Conservation (phyloP, 2,113 vertebrate genomes). For the Psammodynastes pulverulentus region DNA sequence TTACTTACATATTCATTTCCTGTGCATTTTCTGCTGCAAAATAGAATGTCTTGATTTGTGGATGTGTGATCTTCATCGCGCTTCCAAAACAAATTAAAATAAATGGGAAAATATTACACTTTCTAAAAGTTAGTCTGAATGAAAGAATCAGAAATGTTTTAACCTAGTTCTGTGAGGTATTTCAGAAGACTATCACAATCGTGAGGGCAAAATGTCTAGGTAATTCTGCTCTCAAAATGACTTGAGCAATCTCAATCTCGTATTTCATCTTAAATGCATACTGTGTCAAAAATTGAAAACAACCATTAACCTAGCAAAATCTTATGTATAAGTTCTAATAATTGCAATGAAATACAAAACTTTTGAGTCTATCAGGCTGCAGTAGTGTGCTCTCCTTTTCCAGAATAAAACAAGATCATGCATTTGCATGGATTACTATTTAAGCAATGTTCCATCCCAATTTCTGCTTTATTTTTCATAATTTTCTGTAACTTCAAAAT, state of each 20-base stretch:
- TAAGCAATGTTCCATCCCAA: not conserved
- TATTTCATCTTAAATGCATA: not conserved
- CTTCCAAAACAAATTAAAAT: constrained; percentile 62
- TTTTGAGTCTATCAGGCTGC: not conserved
- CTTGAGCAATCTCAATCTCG: not conserved
- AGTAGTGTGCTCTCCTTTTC: not conserved
- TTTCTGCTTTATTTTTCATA: not conserved
- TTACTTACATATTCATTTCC: constrained; percentile 92
- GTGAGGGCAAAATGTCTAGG: not conserved
- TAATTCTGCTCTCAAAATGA: constrained; percentile 8
- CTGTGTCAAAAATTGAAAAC: not conserved
- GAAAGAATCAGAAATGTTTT: constrained; percentile 4
- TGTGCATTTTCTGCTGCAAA: constrained; percentile 91
- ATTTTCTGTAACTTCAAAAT: not conserved
- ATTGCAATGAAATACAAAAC: not conserved
- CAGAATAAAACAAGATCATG: not conserved
- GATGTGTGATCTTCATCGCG: constrained; percentile 94
- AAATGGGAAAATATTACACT: not conserved
- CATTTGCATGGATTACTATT: not conserved
- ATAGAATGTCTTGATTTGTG: constrained; percentile 92
- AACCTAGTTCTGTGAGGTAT: not conserved
- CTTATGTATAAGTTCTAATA: not conserved
- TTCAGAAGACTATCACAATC: not conserved
- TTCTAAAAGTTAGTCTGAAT: not conserved
- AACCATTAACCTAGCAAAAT: not conserved